phyloP scores from a whole-genome alignment of 1,140 invertebrate species.

The Belonocnema kinseyi region DNA sequence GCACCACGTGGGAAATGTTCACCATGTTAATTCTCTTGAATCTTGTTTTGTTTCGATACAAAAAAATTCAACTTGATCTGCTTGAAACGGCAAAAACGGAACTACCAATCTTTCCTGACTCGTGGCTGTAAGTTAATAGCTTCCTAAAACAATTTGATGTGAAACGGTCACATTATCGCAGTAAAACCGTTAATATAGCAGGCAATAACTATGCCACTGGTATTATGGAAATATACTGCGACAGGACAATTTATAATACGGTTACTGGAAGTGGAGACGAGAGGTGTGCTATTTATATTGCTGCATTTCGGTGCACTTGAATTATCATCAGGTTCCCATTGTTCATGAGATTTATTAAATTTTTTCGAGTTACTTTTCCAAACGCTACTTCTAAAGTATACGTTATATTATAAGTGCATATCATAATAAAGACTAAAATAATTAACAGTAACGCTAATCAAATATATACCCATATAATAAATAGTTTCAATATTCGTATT shows the following conservation, averaged over 20 bases:
- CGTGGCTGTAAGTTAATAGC: conserved; percentile 18
- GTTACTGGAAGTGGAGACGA: conserved; percentile 24
- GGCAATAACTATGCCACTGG: conserved; percentile 45
- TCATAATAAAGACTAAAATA: too few relatives aligned
- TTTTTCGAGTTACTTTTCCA: background rate
- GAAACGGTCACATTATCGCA: conserved; percentile 47
- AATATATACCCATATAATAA: too few relatives aligned
- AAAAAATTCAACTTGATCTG: too few relatives aligned
- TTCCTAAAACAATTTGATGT: conserved; percentile 24
- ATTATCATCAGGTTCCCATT: background rate
- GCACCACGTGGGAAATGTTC: too few relatives aligned
- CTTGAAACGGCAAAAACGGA: too few relatives aligned
- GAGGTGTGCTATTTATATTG: background rate
- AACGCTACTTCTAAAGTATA: too few relatives aligned
- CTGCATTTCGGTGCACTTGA: conserved; percentile 9
- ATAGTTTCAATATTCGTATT: too few relatives aligned
- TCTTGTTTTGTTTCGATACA: too few relatives aligned
- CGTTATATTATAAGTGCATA: background rate
- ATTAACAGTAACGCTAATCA: too few relatives aligned
- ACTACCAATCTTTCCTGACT: conserved; percentile 17
- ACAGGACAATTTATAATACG: conserved; percentile 44
- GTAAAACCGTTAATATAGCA: conserved; percentile 50
- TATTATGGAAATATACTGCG: conserved; percentile 46
- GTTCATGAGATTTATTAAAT: conserved; percentile 11
- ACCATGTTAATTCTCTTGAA: too few relatives aligned